Conservation (phyloP, 2,888 invertebrate genomes). For the Himalopsyche tibetana region DNA sequence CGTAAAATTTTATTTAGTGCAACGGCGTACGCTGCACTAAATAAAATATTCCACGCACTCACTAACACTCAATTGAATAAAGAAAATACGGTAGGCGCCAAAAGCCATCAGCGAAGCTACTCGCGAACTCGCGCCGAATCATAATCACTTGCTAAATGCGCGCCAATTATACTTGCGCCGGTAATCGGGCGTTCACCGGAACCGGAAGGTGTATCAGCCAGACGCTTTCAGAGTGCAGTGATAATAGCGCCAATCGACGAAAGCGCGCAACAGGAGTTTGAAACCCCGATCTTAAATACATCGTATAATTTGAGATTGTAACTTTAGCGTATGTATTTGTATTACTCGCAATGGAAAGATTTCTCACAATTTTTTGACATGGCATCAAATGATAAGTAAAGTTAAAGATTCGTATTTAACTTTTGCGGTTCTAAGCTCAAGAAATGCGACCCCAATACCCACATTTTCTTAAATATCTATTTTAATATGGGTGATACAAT, state of each 20-base stretch:
- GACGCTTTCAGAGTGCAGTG: background rate
- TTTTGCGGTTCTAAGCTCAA: too few relatives aligned
- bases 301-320: too few relatives aligned
- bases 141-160: slow-evolving; percentile 44
- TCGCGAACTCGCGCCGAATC: slow-evolving; percentile 1
- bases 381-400: too few relatives aligned
- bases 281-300: background rate
- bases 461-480: too few relatives aligned
- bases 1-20: too few relatives aligned
- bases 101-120: background rate
- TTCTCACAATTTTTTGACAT: too few relatives aligned
- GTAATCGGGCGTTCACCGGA: slow-evolving; percentile 23
- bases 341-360: too few relatives aligned
- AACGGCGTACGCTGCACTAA: too few relatives aligned
- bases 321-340: too few relatives aligned
- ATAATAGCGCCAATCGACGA: slow-evolving; percentile 19
- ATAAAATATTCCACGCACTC: background rate
- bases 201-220: slow-evolving; percentile 14
- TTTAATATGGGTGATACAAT: too few relatives aligned
- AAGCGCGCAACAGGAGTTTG: slow-evolving; percentile 7
- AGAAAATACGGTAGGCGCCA: slow-evolving; percentile 26
- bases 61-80: slow-evolving; percentile 17
- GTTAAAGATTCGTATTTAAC: too few relatives aligned
- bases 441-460: too few relatives aligned
- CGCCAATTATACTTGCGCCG: slow-evolving; percentile 28